These are phyloP conservation scores for Teleopsis dalmanni DNA, from an alignment of 1,140 invertebrate species.

Conservation along the genomic window DNA sequence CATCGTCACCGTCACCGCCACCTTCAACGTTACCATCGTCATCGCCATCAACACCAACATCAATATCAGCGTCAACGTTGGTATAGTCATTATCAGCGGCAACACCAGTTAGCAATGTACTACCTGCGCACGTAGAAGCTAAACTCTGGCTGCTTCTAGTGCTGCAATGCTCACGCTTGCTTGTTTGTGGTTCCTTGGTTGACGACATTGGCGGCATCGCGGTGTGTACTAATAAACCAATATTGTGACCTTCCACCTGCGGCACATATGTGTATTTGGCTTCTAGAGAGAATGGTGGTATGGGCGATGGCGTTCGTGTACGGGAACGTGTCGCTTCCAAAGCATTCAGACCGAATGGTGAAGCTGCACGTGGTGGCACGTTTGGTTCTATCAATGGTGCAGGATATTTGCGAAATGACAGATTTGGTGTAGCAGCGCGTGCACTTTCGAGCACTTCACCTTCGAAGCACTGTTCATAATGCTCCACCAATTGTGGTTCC, in stretches of 20 bases:
- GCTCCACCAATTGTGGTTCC: too few species aligned
- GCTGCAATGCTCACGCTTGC: too few species aligned
- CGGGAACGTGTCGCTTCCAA: constrained; percentile 8
- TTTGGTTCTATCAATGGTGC: constrained; percentile 31
- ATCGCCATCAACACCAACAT: neutral
- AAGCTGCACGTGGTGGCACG: constrained; percentile 22
- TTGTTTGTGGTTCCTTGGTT: neutral
- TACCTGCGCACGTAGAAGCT: too few species aligned
- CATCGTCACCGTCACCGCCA: neutral
- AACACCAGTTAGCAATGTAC: too few species aligned
- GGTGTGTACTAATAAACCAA: constrained; percentile 29
- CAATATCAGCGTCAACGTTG: neutral
- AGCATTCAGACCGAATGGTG: constrained; percentile 31
- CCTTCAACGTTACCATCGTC: neutral
- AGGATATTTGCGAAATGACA: constrained; percentile 24
- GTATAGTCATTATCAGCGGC: too few species aligned
- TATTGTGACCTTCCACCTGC: constrained; percentile 36
- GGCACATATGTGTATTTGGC: constrained; percentile 21
- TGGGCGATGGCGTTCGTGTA: constrained; percentile 3
- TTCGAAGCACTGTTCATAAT: too few species aligned
- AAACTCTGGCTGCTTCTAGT: too few species aligned
- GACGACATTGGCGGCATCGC: constrained; percentile 7
- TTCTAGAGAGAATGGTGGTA: too few species aligned
- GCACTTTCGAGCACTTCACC: too few species aligned
- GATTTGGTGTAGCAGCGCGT: neutral